A percentile compares a stretch with the other conserved stretches of the same genome.
Evolutionary conservation across 2,797 vertebrate species (phyloP).

Genomic region (Chaunax sp.): DNA sequence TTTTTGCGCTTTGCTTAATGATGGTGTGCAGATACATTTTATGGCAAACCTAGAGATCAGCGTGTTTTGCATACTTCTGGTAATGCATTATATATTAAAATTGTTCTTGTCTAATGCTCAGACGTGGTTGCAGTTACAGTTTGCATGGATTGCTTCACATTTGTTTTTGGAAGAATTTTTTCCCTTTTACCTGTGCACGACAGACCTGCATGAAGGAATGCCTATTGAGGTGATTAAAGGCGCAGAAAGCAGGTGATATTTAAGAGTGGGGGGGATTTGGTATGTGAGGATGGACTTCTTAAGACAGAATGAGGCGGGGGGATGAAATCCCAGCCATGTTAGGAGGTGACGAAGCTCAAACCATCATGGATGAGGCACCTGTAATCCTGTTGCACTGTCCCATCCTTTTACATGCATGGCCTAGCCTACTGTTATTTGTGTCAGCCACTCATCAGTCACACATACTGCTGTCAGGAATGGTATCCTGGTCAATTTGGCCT

Average conservation of each 20-base stretch:
- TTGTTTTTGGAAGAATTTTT: constrained; percentile 64
- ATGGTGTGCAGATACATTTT: no score
- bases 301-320: constrained; percentile 29
- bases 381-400: no score
- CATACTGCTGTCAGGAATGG: constrained; percentile 58
- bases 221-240: constrained; percentile 76
- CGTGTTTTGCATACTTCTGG: no score
- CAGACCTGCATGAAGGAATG: constrained; percentile 82
- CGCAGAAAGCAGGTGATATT: constrained; percentile 79
- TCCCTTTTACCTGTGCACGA: constrained; percentile 70
- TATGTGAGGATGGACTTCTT: constrained; percentile 74
- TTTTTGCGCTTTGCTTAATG: no score
- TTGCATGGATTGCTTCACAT: constrained; percentile 67
- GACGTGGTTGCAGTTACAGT: constrained; percentile 49
- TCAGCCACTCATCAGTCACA: constrained; percentile 67
- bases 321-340: constrained; percentile 58
- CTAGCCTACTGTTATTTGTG: constrained; percentile 61
- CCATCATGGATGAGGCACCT: constrained; percentile 32
- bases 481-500: constrained; percentile 53
- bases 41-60: no score
- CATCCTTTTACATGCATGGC: constrained; percentile 63
- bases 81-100: background rate
- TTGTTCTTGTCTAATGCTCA: background rate
- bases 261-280: constrained; percentile 71
- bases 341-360: constrained; percentile 61